Evolutionary conservation across 2,797 vertebrate species (phyloP), one percentile per base, ranked within the genome.

Genomic region (Chaunax sp.): DNA sequence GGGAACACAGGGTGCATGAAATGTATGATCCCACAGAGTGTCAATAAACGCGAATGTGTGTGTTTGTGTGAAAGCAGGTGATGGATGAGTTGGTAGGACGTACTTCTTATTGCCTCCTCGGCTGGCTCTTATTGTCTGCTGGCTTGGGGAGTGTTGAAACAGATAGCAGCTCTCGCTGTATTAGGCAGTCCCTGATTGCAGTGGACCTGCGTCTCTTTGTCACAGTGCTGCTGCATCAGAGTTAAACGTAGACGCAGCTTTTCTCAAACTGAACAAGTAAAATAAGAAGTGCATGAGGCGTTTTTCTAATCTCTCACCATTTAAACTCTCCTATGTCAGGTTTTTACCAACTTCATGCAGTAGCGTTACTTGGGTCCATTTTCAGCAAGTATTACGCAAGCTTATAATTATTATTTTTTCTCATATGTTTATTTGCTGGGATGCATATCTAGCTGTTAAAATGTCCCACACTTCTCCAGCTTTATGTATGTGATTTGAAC

Each of bases 401-500:
- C 53, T 73, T 72, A 19, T 41, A 28, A 54, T 40, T 66, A 10
- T 16, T 3, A 51, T 30, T 49, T 53, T 47, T 26, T 19, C 49
- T 35, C 44, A 40, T 60, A 69, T 69, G 53, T 81, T 74, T 79
- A 80, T 82, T 63, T 81, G 50, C 69, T 53, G 38, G 63, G 76
- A 69, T 76, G 75, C 67, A 72, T 77, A 78, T 88, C 84, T 79
- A 76, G 66, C 77, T 82, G 69, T 56, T 59, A 62, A 81, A 84
- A 78, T 59, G 30, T 67, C 75, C 70, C 80, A 11, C 69, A 78
- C 75, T 83, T 72, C 64, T 79, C 64, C 69, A 60, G 78, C 76
- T 89, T 87, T 81, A 81, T 88, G 84, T 85, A 64, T 86, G 87
- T 80, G 86, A 86, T 87, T 88, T 84, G 82, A 90, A 88, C 78